These are phyloP conservation scores for Micronisus gabar DNA, from an alignment of 2,113 vertebrate genomes.

Conservation along the genomic window DNA sequence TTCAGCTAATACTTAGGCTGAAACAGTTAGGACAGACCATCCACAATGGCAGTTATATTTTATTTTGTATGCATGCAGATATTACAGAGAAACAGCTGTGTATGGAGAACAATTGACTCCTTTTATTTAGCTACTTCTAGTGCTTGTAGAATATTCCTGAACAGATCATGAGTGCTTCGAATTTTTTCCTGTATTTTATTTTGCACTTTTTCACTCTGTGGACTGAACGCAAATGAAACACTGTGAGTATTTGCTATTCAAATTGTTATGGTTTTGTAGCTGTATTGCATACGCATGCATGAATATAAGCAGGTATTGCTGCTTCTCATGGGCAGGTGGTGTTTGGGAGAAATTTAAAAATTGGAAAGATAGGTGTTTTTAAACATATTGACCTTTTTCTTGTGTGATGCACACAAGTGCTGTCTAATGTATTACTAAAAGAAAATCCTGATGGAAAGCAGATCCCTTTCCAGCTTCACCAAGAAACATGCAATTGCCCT, in stretches of 20 bases:
- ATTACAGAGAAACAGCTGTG: background rate
- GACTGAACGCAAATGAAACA: background rate
- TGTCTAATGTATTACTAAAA: background rate
- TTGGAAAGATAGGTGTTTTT: background rate
- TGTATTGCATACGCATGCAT: background rate
- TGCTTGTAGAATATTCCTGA: background rate
- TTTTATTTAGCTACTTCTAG: background rate
- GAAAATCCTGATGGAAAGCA: conserved; percentile 20
- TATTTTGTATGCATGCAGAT: background rate
- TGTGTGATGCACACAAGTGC: background rate
- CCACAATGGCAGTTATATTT: background rate
- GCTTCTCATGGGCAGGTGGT: background rate
- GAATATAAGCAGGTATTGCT: background rate
- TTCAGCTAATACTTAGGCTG: background rate
- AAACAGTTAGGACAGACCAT: background rate
- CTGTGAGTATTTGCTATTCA: conserved; percentile 56
- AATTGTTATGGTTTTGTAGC: background rate
- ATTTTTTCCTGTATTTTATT: background rate
- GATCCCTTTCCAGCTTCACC: conserved; percentile 11
- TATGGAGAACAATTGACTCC: background rate
- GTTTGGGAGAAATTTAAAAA: background rate
- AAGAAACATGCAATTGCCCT: background rate
- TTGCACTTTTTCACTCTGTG: background rate
- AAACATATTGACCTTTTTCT: background rate
- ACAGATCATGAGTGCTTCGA: background rate